These are phyloP conservation scores for Epirrita christyi DNA, from an alignment of 2,888 invertebrate genomes.

Conservation along the genomic window DNA sequence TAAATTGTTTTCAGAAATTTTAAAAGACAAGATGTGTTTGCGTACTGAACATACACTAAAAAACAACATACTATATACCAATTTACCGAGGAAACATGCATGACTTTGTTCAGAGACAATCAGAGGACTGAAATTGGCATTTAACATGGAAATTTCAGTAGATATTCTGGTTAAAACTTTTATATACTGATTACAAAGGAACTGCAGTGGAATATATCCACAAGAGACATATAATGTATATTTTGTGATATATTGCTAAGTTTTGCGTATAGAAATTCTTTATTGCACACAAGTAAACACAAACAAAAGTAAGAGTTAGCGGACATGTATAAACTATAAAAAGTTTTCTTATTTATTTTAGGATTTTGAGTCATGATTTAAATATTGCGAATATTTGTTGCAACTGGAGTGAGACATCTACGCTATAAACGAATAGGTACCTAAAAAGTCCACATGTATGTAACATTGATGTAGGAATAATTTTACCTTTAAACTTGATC, in stretches of 20 bases:
- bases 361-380: no score
- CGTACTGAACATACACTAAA: not conserved
- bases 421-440: not conserved
- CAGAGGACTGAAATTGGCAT: not conserved
- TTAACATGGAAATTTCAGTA: not conserved
- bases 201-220: not conserved
- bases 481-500: not conserved
- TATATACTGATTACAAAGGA: not conserved
- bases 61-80: not conserved
- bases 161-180: not conserved
- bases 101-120: not conserved
- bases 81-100: not conserved
- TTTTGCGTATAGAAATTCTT: no score
- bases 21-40: not conserved
- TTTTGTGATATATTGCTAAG: no score
- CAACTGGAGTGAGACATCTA: no score
- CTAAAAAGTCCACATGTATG: not conserved
- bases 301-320: no score
- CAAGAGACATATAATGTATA: no score
- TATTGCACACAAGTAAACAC: no score
- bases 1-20: slow-evolving; percentile 7
- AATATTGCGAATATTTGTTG: no score
- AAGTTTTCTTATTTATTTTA: no score
- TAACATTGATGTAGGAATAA: not conserved
- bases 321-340: no score